These are phyloP conservation scores for Troglohyphantes excavatus DNA, from an alignment of 2,888 invertebrate genomes.

Conservation along the genomic window DNA sequence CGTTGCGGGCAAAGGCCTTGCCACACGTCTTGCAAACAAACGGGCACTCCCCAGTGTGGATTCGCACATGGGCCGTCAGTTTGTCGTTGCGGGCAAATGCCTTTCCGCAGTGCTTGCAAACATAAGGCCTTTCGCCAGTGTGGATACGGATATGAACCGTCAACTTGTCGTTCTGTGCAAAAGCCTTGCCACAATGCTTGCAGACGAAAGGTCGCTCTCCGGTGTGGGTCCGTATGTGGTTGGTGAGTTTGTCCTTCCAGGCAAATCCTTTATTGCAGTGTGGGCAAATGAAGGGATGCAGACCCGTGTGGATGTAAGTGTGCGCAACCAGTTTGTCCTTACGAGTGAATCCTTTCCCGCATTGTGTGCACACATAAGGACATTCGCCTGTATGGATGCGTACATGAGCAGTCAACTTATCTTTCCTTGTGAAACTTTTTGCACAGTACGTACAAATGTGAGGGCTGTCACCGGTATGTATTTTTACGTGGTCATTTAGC, in stretches of 20 bases:
- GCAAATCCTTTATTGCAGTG: conserved; percentile 74
- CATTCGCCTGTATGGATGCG: conserved; percentile 72
- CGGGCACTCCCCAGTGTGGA: conserved; percentile 68
- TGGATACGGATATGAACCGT: conserved; percentile 69
- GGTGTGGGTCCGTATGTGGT: conserved; percentile 68
- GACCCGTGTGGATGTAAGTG: conserved; percentile 71
- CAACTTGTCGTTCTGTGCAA: conserved; percentile 73
- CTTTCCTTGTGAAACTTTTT: conserved; percentile 69
- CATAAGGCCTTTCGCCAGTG: conserved; percentile 70
- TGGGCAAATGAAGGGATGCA: conserved; percentile 70
- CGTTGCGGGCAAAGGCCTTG: conserved; percentile 74
- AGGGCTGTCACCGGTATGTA: conserved; percentile 74
- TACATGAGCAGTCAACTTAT: conserved; percentile 68
- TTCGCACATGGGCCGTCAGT: conserved; percentile 69
- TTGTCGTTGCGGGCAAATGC: conserved; percentile 76
- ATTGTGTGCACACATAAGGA: conserved; percentile 68
- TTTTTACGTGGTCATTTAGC: conserved; percentile 70
- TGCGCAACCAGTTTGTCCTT: conserved; percentile 73
- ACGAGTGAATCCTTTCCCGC: conserved; percentile 71
- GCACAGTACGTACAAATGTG: conserved; percentile 74
- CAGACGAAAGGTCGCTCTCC: conserved; percentile 68
- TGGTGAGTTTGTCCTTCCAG: conserved; percentile 73
- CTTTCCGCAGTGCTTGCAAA: conserved; percentile 73
- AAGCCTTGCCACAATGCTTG: conserved; percentile 72
- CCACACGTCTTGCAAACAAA: conserved; percentile 74